Conservation (phyloP, 2,797 vertebrate genomes). For the Anguilla marmorata region DNA sequence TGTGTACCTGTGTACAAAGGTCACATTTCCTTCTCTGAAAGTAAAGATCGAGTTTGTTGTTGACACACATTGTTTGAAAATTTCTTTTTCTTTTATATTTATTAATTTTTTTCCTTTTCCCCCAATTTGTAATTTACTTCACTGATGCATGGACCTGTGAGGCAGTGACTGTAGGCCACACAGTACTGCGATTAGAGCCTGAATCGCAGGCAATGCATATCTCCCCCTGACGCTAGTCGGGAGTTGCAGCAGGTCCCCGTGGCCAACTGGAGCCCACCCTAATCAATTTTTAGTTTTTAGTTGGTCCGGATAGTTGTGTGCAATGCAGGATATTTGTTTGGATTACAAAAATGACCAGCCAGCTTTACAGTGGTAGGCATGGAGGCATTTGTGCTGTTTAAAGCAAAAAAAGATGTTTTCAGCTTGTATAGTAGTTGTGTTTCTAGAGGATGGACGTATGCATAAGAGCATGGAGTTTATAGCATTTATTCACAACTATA, state of each 20-base stretch:
- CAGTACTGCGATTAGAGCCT: background rate
- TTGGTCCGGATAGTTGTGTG: background rate
- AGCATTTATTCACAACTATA: too few relatives aligned
- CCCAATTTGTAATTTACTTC: background rate
- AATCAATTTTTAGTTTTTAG: background rate
- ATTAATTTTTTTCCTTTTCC: background rate
- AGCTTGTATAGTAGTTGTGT: too few relatives aligned
- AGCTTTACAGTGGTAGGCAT: too few relatives aligned
- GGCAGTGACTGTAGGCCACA: background rate
- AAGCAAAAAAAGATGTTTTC: too few relatives aligned
- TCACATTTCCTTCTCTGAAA: slow-evolving; percentile 52
- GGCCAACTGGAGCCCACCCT: background rate
- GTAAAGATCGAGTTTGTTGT: slow-evolving; percentile 59
- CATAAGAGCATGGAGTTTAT: too few relatives aligned
- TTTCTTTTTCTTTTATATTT: background rate
- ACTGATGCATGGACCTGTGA: background rate
- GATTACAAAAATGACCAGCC: too few relatives aligned
- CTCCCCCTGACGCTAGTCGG: background rate
- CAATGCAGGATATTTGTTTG: background rate
- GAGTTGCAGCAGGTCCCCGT: background rate
- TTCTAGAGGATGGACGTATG: too few relatives aligned
- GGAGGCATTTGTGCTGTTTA: too few relatives aligned
- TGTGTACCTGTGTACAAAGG: slow-evolving; percentile 62
- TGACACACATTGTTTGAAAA: slow-evolving; percentile 60
- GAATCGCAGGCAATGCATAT: background rate